Percentiles rank a stretch among this genome's conserved stretches.
phyloP scores from a whole-genome alignment of 2,888 invertebrate species.

The Rhingia campestris region DNA sequence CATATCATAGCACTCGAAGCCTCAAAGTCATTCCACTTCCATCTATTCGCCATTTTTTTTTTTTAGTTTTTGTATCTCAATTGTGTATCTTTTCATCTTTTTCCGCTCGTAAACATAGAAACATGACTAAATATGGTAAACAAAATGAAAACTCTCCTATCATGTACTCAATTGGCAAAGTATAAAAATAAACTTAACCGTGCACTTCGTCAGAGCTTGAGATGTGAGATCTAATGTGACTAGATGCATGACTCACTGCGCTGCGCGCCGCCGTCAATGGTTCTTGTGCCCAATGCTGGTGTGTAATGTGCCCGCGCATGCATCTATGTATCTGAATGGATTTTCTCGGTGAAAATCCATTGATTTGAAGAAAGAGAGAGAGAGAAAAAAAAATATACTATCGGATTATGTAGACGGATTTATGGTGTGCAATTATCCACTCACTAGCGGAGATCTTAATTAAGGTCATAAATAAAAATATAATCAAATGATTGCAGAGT shows the following conservation, averaged over 20 bases:
- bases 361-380: slow-evolving; percentile 21
- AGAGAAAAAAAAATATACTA: too few species aligned
- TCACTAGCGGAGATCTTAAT: slow-evolving; percentile 46
- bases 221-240: slow-evolving; percentile 29
- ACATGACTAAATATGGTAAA: slow-evolving; percentile 52
- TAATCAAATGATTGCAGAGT: slow-evolving; percentile 46
- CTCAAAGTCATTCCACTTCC: slow-evolving; percentile 4
- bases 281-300: slow-evolving; percentile 8
- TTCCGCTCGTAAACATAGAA: slow-evolving; percentile 20
- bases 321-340: slow-evolving; percentile 8
- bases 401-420: slow-evolving; percentile 38
- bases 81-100: slow-evolving; percentile 50
- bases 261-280: background rate
- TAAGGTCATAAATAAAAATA: slow-evolving; percentile 50
- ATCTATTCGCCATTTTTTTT: background rate
- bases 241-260: slow-evolving; percentile 33
- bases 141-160: slow-evolving; percentile 10
- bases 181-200: slow-evolving; percentile 41
- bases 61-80: slow-evolving; percentile 11
- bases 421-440: slow-evolving; percentile 56
- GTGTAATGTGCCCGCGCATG: background rate
- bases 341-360: slow-evolving; percentile 40
- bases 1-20: slow-evolving; percentile 7
- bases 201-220: slow-evolving; percentile 29
- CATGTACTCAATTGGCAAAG: slow-evolving; percentile 9